phyloP scores from a whole-genome alignment of 2,113 vertebrate genomes.

The Gallinago jamesoni region DNA sequence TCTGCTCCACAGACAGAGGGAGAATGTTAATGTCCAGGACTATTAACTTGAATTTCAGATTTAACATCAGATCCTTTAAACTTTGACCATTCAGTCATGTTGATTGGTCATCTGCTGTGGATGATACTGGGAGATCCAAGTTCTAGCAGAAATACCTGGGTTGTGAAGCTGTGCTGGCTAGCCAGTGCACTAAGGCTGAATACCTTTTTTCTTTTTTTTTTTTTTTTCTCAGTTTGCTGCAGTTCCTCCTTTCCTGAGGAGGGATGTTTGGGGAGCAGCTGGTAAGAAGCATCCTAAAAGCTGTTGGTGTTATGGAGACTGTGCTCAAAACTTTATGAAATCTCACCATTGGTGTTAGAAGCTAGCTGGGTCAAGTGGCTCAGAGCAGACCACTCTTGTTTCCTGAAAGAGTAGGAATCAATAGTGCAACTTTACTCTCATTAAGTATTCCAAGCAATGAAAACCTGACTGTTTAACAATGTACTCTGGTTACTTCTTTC shows the following conservation, averaged over 20 bases:
- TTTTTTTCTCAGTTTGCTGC: background rate
- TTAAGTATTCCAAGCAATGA: background rate
- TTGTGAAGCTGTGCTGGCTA: background rate
- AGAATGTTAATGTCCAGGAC: background rate
- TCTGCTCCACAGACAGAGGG: fast-evolving
- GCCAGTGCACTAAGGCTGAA: background rate
- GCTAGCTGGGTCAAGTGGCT: background rate
- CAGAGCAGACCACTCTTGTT: background rate
- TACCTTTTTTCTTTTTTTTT: background rate
- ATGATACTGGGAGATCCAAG: background rate
- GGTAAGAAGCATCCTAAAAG: background rate
- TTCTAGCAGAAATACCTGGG: background rate
- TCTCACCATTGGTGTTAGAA: background rate
- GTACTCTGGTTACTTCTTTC: background rate
- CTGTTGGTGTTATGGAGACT: background rate
- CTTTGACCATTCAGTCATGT: background rate
- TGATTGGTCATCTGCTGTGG: background rate
- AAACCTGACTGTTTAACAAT: background rate
- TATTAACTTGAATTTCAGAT: background rate
- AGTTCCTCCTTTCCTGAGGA: background rate
- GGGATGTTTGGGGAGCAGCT: background rate
- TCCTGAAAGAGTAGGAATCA: background rate
- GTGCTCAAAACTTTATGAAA: background rate
- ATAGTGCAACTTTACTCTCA: background rate
- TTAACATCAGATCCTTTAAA: background rate